A percentile compares a stretch with the other conserved stretches of the same genome.
phyloP scores from a whole-genome alignment of 1,140 invertebrate species.

The Onthophagus taurus region DNA sequence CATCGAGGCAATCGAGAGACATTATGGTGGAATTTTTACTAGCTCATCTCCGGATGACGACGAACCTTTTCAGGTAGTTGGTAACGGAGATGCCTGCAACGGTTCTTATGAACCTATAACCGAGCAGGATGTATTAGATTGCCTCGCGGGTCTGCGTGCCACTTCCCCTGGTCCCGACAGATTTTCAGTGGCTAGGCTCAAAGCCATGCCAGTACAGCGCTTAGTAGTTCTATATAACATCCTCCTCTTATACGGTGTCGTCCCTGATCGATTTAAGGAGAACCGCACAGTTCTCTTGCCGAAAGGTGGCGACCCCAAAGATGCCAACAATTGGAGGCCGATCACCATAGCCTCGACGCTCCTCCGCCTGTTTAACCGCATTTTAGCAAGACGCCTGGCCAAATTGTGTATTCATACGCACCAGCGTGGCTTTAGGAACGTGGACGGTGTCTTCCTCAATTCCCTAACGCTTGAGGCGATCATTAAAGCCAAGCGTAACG shows the following conservation, averaged over 20 bases:
- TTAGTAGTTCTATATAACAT: not conserved
- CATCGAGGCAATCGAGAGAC: not conserved
- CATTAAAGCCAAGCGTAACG: conserved; percentile 25
- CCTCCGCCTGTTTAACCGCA: conserved; percentile 28
- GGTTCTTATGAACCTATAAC: not conserved
- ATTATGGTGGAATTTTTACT: not conserved
- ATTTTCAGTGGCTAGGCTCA: not conserved
- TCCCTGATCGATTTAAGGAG: not conserved
- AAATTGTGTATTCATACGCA: conserved; percentile 23
- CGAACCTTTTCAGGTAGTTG: not conserved
- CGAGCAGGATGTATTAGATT: not conserved
- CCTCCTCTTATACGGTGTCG: not conserved
- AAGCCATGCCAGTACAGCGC: not conserved
- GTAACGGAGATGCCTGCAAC: not conserved
- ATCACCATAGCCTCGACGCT: conserved; percentile 37
- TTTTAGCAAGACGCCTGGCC: conserved; percentile 29
- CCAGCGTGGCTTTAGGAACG: conserved; percentile 29
- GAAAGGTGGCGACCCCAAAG: not conserved
- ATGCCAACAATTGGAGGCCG: conserved; percentile 25
- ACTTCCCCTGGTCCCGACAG: not conserved
- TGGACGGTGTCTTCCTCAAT: conserved; percentile 33
- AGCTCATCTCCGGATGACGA: not conserved
- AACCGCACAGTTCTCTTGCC: not conserved
- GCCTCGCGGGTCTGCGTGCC: not conserved
- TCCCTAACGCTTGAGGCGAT: conserved; percentile 30